These are phyloP conservation scores for Orius laevigatus DNA, from an alignment of 1,140 invertebrate genomes.

Conservation along the genomic window DNA sequence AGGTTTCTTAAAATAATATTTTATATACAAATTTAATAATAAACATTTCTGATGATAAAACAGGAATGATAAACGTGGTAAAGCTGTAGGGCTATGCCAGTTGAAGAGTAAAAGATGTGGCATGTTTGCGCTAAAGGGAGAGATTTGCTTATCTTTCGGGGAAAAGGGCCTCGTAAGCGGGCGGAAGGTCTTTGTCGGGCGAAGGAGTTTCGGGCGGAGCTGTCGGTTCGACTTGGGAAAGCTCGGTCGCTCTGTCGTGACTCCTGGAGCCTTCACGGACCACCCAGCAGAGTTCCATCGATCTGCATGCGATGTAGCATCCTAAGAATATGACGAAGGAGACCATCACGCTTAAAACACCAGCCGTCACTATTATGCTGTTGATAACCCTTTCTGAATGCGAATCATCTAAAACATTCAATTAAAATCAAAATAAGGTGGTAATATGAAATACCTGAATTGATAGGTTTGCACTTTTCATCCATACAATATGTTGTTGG, in stretches of 20 bases:
- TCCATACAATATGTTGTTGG: too few species aligned
- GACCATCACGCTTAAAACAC: slow-evolving; percentile 22
- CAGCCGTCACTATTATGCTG: slow-evolving; percentile 21
- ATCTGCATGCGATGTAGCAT: slow-evolving; percentile 22
- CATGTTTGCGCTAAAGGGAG: too few species aligned
- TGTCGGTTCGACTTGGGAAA: slow-evolving; percentile 12
- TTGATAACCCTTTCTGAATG: slow-evolving; percentile 5
- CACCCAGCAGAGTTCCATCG: slow-evolving; percentile 19
- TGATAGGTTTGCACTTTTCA: too few species aligned
- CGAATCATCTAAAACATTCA: neutral
- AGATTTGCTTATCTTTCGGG: slow-evolving; percentile 20
- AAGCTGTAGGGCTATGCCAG: too few species aligned
- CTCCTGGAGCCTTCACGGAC: slow-evolving; percentile 4
- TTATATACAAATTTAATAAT: too few species aligned
- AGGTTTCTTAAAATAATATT: too few species aligned
- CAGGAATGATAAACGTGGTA: too few species aligned
- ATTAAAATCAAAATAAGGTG: neutral
- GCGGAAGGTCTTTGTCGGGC: slow-evolving; percentile 23
- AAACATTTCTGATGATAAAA: too few species aligned
- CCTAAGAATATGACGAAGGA: slow-evolving; percentile 24
- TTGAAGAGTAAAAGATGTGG: too few species aligned
- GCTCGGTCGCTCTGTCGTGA: slow-evolving; percentile 6
- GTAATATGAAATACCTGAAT: neutral
- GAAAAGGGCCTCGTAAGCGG: slow-evolving; percentile 24
- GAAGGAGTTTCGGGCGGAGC: slow-evolving; percentile 16